These are phyloP conservation scores for Micromussa lordhowensis DNA, from an alignment of 92 coral and sea anemone species.

Conservation along the genomic window DNA sequence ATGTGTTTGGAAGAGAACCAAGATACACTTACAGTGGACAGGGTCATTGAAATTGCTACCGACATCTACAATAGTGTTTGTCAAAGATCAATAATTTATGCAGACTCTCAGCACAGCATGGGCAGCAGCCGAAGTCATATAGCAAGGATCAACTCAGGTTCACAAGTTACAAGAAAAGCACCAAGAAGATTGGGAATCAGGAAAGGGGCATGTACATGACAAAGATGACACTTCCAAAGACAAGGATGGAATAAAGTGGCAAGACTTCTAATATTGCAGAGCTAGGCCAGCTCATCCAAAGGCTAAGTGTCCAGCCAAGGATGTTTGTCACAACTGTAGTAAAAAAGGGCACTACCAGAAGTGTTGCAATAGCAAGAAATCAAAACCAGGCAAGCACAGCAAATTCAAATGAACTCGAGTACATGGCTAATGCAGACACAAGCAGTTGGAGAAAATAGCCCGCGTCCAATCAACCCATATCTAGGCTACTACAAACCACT, in stretches of 20 bases:
- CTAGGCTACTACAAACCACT: background rate
- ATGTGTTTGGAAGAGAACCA: slow-evolving; percentile 30
- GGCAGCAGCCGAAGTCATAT: background rate
- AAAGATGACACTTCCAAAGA: background rate
- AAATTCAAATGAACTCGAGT: slow-evolving; percentile 12
- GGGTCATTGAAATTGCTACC: slow-evolving; percentile 28
- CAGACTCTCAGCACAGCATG: slow-evolving; percentile 14
- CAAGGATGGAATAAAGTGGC: background rate
- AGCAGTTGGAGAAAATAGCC: background rate
- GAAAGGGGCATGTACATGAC: background rate
- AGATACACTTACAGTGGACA: slow-evolving; percentile 13
- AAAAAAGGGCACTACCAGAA: slow-evolving; percentile 22
- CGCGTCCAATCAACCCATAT: background rate
- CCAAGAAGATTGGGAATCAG: background rate
- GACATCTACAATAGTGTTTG: slow-evolving; percentile 33
- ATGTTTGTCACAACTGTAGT: slow-evolving; percentile 16
- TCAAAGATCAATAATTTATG: slow-evolving; percentile 25
- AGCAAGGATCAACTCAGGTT: background rate
- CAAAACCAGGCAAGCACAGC: background rate
- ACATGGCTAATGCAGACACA: background rate
- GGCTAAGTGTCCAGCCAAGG: slow-evolving; percentile 24
- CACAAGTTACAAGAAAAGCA: slow-evolving; percentile 19
- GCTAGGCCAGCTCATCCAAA: slow-evolving; percentile 12
- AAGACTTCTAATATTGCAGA: slow-evolving; percentile 11
- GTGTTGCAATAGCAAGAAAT: slow-evolving; percentile 27